phyloP scores from a whole-genome alignment of 2,888 invertebrate genomes.

The Melitaea athalia region DNA sequence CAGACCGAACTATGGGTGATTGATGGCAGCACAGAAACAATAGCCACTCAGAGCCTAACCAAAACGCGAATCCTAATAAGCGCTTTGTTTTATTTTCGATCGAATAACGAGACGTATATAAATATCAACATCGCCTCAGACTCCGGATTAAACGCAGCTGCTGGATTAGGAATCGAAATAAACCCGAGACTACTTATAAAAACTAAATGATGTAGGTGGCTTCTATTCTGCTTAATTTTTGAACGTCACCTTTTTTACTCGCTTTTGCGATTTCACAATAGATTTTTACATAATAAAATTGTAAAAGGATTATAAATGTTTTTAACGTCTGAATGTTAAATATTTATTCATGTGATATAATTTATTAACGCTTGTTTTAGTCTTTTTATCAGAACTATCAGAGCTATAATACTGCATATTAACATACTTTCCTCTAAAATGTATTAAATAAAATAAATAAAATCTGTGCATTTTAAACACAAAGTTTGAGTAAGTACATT shows the following conservation, averaged over 20 bases:
- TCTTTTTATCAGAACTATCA: background rate
- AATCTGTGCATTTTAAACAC: background rate
- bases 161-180: conserved; percentile 41
- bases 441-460: no score
- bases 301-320: background rate
- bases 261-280: background rate
- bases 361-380: no score
- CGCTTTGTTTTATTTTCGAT: conserved; percentile 79
- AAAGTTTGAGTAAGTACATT: background rate
- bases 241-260: conserved; percentile 3
- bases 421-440: no score
- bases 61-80: conserved; percentile 80
- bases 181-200: conserved; percentile 18
- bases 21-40: conserved; percentile 79
- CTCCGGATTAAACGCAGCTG: conserved; percentile 66
- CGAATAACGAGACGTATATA: conserved; percentile 75
- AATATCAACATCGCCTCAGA: conserved; percentile 74
- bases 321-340: background rate
- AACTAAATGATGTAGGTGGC: conserved; percentile 14
- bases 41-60: conserved; percentile 70
- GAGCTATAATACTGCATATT: background rate
- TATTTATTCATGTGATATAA: no score
- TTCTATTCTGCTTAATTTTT: background rate
- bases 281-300: background rate
- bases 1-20: conserved; percentile 71